Base-by-base conservation (phyloP, 1,140 invertebrate genomes). In the Hyles vespertilio region DNA sequence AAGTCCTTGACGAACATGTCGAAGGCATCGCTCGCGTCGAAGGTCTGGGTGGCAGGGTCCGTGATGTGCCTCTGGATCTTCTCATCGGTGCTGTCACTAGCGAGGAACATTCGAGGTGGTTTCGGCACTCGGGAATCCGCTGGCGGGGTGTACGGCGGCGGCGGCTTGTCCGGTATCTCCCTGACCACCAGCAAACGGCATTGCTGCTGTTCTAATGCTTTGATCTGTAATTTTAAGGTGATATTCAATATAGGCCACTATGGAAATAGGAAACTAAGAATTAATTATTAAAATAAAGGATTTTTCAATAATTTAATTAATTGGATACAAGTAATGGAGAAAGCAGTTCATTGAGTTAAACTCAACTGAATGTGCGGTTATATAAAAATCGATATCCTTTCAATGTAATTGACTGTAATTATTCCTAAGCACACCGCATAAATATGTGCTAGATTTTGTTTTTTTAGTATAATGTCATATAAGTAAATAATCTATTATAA, bases 121-220 rank as follows among this genome's bases (percentile, higher is more conserved):
- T 74, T 80, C 0, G 74, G 65, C 1, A 61, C 43, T 40, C 74
- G 56, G 0, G 70, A 47, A 36, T 80, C 82, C 11, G 67, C 57
- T 3, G 85, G 85, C n/a, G 85, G 85, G 4, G 77, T 88, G 70
- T 88, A 88, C 0, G 85, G 85, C 0, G 85, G 85, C 8, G 85
- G 85, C 0, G 85, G 85, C 49, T 88, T 88, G 63, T 88, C 85
- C 3, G 85, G 85, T 63, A 88, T 88, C 65, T 86, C 83, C 0
- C 85, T 70, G 0, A 88, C 77, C 0, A 77, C 81, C 32, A 88
- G 56, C 51, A 86, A 32, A 34, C 78, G 77, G 55, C 77, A 79
- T 56, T 88, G 83, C 56, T 88, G 81, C 55, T 86, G 81, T 65
- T 88, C 85, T 56, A 88, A 67, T 8, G 78, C 85, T 67, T 88